Base-by-base conservation (phyloP, 2,797 vertebrate species). In the Microhierax caerulescens region DNA sequence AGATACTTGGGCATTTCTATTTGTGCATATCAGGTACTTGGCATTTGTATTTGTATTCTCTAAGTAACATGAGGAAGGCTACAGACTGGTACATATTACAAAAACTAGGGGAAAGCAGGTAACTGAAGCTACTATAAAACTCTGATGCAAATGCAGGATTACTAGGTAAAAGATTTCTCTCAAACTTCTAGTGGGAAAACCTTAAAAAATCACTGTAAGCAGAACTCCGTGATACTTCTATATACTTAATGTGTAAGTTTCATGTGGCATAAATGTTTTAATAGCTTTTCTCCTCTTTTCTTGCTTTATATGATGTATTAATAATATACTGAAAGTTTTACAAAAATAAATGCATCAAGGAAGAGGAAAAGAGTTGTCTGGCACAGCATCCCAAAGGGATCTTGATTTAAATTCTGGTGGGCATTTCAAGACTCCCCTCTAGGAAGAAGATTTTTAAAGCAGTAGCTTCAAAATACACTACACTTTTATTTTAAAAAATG, bases 261-360 rank as follows among this genome's bases (percentile, higher is more conserved):
- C 23, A 53, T 32, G 28, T 80, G 39, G 14, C 21, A 92, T 82
- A 54, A 80, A 80, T 80, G 5, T 95, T 93, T 94, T 80, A 77
- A 88, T 47, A 57, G 0, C 4, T 67, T 80, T 92, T 87, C 60
- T 41, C 19, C 7, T 85, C 75, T 72, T 92, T 89, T 94, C 45
- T 80, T 61, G 63, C n/a, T 85, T 91, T 68, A 41, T 89, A 64
- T 83, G 57, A 88, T 92, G 87, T 89, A 85, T 85, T 85, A 85
- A 91, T 63, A 90, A 56, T 77, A 67, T 37, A 41, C n/a, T 45
- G 9, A 37, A 87, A 91, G 4, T 77, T 94, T 83, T 88, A 75
- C 32, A 83, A 85, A 92, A 85, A 22, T 67, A 74, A 90, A 77
- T 54, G 32, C n/a, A 41, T 48, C 37, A 53, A 83, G 69, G 54